A percentile compares a stretch with the other conserved stretches of the same genome.
Evolutionary conservation across 2,888 invertebrate genomes (phyloP).

Genomic region (Argyresthia albistria): DNA sequence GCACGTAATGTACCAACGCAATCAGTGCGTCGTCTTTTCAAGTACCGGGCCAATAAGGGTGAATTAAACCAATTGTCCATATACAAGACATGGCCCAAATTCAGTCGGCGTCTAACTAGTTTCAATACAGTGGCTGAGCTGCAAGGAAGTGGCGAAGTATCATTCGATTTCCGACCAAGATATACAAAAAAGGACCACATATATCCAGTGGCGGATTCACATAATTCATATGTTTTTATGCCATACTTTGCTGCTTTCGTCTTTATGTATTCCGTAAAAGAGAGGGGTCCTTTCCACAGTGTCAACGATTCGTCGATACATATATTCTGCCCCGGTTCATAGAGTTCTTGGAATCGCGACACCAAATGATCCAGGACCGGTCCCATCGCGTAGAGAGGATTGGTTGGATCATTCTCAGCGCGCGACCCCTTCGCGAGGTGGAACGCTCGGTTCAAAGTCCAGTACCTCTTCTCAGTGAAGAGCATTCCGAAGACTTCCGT

Average conservation of each 20-base stretch:
- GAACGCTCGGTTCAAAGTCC: not conserved
- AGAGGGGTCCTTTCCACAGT: not conserved
- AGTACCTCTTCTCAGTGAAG: not conserved
- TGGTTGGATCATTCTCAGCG: not conserved
- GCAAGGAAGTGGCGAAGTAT: too few species aligned
- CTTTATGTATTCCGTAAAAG: not conserved
- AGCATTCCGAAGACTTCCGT: not conserved
- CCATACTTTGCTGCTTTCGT: slow-evolving; percentile 12
- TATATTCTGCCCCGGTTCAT: slow-evolving; percentile 9
- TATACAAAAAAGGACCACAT: not conserved
- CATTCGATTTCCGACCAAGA: not conserved
- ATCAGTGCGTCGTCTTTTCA: too few species aligned
- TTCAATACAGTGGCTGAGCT: too few species aligned
- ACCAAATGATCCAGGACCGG: slow-evolving; percentile 8
- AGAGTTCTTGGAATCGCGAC: slow-evolving; percentile 7
- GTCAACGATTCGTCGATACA: slow-evolving; percentile 11
- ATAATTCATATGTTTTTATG: slow-evolving; percentile 17
- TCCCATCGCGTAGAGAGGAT: not conserved
- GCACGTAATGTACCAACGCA: too few species aligned
- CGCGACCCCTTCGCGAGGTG: slow-evolving; percentile 4
- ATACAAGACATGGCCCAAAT: too few species aligned
- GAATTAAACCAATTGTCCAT: too few species aligned
- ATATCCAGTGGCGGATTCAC: slow-evolving; percentile 11
- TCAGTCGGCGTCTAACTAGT: too few species aligned
- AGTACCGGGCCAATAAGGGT: too few species aligned